Evolutionary conservation across 2,797 vertebrate genomes (phyloP), one percentile per base, ranked within the genome.

Genomic region (Microctenopoma stevenorrisi): DNA sequence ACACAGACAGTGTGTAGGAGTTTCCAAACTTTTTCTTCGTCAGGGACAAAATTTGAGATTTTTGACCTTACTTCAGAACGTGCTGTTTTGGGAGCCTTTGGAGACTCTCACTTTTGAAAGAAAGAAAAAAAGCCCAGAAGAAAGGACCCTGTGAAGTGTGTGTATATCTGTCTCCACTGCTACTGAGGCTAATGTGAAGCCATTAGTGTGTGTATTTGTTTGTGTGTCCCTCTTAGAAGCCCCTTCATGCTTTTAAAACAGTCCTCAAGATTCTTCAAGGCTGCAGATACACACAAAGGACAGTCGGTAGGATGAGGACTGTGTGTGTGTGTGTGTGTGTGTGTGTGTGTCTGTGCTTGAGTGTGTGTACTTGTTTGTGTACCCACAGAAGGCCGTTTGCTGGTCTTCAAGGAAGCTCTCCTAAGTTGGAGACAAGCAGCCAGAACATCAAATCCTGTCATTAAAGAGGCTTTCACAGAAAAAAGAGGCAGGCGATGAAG

Each of bases 391-490:
- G 72, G 76, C 86, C 84, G 86, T 89, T 92, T 86, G 85, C 82
- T 92, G 83, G 84, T 90, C 90, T 94, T 95, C 92, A 94, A 93
- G 95, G 94, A 91, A 86, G 89, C 94, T 92, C 83, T 90, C 89
- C 88, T 68, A 88, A 83, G 84, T 85, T 87, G 74, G 76, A 94
- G 90, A 94, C 83, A 91, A 91, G 89, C 89, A 89, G 91, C 86
- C 54, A 78, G 64, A 76, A 93, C 94, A 92, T 90, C 90, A 93
- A 93, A 71, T 77, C 73, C 68, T 72, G 88, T 90, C 92, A 89
- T 92, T 95, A 95, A 95, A 88, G 76, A 86, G 76, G 85, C 86
- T 91, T 86, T 90, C 85, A 85, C 63, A 57, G 59, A 90, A 87
- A 86, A 87, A 85, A 88, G 62, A 82, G 62, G 77, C 63, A 76